A percentile compares a stretch with the other conserved stretches of the same genome.
These are phyloP conservation scores for Trichoplusia ni DNA, from an alignment of 1,140 invertebrate species.

Conservation along the genomic window DNA sequence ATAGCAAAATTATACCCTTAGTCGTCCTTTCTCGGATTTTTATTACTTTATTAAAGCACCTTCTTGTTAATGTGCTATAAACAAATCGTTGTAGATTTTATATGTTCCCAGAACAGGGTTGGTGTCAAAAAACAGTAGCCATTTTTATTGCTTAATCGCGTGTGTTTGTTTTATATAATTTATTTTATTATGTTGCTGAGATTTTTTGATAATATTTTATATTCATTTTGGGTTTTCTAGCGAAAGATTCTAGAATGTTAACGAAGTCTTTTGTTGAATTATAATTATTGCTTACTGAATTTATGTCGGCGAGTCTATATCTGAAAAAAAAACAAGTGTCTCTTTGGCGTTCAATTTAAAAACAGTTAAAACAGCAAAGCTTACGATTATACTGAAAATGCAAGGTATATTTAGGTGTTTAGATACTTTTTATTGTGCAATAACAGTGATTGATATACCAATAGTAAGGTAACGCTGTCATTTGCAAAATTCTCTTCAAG, in stretches of 20 bases:
- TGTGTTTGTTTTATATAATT: conserved; percentile 59
- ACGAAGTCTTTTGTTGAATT: too few species aligned
- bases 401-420: too few species aligned
- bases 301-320: neutral
- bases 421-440: too few species aligned
- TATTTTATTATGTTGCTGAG: conserved; percentile 24
- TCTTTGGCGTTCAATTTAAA: too few species aligned
- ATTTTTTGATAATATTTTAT: neutral
- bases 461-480: too few species aligned
- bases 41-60: conserved; percentile 76
- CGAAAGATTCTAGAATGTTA: too few species aligned
- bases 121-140: conserved; percentile 79
- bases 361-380: too few species aligned
- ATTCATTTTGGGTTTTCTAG: conserved; percentile 29
- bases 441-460: too few species aligned
- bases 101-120: conserved; percentile 65
- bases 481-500: too few species aligned
- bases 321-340: neutral
- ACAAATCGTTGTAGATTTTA: conserved; percentile 72
- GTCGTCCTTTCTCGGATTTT: conserved; percentile 60
- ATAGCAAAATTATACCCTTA: conserved; percentile 75
- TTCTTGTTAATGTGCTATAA: conserved; percentile 75
- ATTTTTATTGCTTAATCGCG: conserved; percentile 76
- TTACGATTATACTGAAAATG: too few species aligned
- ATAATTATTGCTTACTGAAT: neutral